Base-by-base conservation (phyloP, 2,113 vertebrate species). In the Pteropus alecto region DNA sequence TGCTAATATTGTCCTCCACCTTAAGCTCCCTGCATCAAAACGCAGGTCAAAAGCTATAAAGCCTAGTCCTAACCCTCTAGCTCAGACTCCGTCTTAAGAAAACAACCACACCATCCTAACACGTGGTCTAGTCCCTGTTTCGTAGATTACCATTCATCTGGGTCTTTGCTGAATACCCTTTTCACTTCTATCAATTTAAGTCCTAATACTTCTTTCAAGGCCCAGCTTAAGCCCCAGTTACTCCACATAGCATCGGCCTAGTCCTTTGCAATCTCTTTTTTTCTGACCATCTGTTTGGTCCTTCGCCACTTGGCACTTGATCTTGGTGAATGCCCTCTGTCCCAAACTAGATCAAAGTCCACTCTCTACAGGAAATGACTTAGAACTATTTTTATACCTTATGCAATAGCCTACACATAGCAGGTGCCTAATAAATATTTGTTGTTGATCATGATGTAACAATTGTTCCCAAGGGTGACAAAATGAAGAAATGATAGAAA, bases 381-480 rank as follows among this genome's bases (percentile, higher is more conserved):
- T n/a, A 79, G 71, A 51, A 68, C 88, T 97, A 97, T 97, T 97
- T 97, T 97, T 97, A 94, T 54, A 74, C 51, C 13, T 41, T 41
- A 0, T 33, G 56, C 46, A 93, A 92, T 78, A 97, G 95, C 96
- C 97, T 96, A 96, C 97, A 96, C 91, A 86, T 60, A 97, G 73
- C 97, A 98, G 96, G 93, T 97, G 97, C 63, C 89, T 81, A 83
- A 73, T 60, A 96, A 96, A 97, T 94, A 94, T 95, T 96, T 96
- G 70, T 33, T 96, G 96, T 96, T 96, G 87, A 82, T 91, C n/a
- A 78, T 58, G 51, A 88, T 81, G 58, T 65, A 67, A 84, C 46
- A 87, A 35, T 91, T 82, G 95, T 97, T 97, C 77, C 94, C 78
- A 94, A 82, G 96, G 94, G 51, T 60, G 58, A 97, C 46, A 74